Evolutionary conservation across 2,113 vertebrate species (phyloP), one percentile per base, ranked within the genome.

Genomic region (Zosterops borbonicus): DNA sequence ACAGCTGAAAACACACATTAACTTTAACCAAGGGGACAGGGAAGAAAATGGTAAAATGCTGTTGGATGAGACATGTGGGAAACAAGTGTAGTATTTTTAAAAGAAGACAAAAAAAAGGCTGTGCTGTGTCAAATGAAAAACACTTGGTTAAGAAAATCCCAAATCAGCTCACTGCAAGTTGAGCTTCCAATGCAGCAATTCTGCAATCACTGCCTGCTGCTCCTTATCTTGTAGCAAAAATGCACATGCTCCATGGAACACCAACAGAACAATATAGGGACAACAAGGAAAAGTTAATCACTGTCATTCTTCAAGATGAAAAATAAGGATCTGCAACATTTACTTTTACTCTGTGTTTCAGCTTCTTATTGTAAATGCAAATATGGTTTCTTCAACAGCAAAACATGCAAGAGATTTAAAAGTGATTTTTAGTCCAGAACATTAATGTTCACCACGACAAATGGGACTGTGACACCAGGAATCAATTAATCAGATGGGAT

Each of bases 201-300:
- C 35, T 83, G n/a, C 23, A 82, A 33, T 65, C 70, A 29, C 42
- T 73, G 62, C 24, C 53, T 82, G 31, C 44, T 82, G 15, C n/a
- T 74, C 49, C 53, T 31, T 29, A 7, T 16, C 49, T 20, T 20
- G 27, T 1, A 71, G 28, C 25, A 63, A 58, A 46, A 58, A 73
- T 14, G 24, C 33, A 87, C 9, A 28, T 0, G 2, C 11, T 62
- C 49, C 31, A 37, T 13, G 0, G 6, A 77, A 62, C 2, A 6
- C 52, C n/a, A 74, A 53, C 1, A 28, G 20, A 86, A 74, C 35
- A 73, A 16, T 10, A 59, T 0, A 52, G 2, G 23, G n/a, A 35
- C 29, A 46, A 28, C 29, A 79, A 71, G 19, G 17, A 44, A 76
- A 44, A 79, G n/a, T 25, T 33, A 87, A 75, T 31, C 33, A 71